phyloP scores from a whole-genome alignment of 2,113 vertebrate genomes.

The Regulus satrapa region DNA sequence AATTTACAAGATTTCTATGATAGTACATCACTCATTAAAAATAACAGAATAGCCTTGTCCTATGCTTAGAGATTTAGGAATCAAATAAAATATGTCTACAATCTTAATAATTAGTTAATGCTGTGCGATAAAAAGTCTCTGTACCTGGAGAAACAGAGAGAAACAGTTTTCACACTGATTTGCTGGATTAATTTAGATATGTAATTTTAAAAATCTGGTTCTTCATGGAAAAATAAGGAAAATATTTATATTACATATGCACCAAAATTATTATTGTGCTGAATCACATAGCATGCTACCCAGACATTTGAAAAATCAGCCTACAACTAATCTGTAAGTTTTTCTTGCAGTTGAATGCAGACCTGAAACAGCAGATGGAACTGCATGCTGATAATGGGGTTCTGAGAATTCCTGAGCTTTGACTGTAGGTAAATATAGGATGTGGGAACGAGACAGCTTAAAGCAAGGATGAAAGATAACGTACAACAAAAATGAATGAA shows the following conservation, averaged over 20 bases:
- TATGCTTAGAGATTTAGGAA: not conserved
- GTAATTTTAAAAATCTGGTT: not conserved
- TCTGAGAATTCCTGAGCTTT: not conserved
- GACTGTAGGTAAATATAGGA: not conserved
- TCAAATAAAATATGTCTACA: not conserved
- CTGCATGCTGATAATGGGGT: not conserved
- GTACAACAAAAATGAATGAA: not conserved
- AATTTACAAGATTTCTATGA: not conserved
- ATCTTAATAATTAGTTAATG: not conserved
- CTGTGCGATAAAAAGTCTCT: not conserved
- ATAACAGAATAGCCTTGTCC: not conserved
- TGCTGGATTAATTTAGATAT: not conserved
- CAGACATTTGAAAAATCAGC: not conserved
- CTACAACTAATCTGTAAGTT: not conserved
- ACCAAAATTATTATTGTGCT: not conserved
- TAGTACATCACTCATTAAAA: not conserved
- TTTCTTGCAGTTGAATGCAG: rapidly evolving
- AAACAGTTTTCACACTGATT: not conserved
- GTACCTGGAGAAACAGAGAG: not conserved
- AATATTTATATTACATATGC: not conserved
- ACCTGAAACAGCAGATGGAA: not conserved
- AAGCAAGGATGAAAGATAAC: not conserved
- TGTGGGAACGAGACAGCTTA: not conserved
- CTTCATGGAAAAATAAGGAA: not conserved
- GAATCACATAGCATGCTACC: not conserved